These are phyloP conservation scores for Romanogobio albipinnatus DNA, from an alignment of 2,113 vertebrate genomes.

Conservation along the genomic window DNA sequence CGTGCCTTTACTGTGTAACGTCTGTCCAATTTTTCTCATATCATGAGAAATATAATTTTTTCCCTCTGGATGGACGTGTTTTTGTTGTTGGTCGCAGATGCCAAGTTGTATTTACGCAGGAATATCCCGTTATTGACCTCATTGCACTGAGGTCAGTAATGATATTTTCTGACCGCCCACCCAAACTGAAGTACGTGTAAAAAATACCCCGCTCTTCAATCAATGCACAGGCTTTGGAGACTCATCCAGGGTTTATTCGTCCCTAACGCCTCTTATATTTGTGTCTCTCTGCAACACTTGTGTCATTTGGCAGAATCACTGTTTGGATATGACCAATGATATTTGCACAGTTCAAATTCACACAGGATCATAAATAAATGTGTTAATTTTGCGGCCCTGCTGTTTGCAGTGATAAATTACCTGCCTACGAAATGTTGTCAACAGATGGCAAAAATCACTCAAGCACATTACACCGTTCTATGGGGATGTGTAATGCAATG, in stretches of 20 bases:
- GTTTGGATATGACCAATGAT: conserved; percentile 53
- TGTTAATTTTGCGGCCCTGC: conserved; percentile 64
- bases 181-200: background rate
- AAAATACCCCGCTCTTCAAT: background rate
- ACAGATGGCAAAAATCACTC: conserved; percentile 76
- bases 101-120: background rate
- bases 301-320: conserved; percentile 22
- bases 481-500: conserved; percentile 67
- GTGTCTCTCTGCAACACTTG: conserved; percentile 12
- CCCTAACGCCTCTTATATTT: background rate
- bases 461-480: conserved; percentile 64
- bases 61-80: too few species aligned
- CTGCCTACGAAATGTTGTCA: conserved; percentile 71
- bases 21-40: too few species aligned
- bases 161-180: background rate
- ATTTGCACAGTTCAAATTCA: conserved; percentile 62
- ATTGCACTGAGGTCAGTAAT: background rate
- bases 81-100: background rate
- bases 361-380: conserved; percentile 68
- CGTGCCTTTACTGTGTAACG: too few species aligned
- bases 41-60: too few species aligned
- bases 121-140: background rate
- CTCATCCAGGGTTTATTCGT: conserved; percentile 20
- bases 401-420: conserved; percentile 73
- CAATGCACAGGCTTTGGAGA: conserved; percentile 13